These are phyloP conservation scores for Bubo bubo DNA, from an alignment of 2,113 vertebrate genomes.

Conservation along the genomic window DNA sequence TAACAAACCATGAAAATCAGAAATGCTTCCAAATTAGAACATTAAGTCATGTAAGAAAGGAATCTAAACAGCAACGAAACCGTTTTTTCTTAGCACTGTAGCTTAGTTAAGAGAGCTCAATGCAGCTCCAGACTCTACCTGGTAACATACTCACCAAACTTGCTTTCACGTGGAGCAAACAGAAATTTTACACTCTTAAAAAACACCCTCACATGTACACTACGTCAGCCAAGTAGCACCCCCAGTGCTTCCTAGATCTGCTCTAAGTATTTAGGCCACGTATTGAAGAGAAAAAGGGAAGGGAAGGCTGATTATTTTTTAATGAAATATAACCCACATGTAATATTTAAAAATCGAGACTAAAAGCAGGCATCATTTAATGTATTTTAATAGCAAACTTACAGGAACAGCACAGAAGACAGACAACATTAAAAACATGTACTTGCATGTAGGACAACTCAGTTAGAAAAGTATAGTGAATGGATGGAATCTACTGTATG, in stretches of 20 bases:
- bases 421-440: constrained; percentile 87
- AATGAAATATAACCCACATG: neutral
- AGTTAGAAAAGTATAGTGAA: constrained; percentile 85
- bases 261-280: neutral
- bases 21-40: neutral
- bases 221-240: neutral
- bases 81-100: neutral
- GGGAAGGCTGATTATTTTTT: neutral
- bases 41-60: neutral
- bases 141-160: neutral
- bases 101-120: neutral
- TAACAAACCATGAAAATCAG: neutral
- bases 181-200: neutral
- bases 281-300: neutral
- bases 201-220: neutral
- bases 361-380: constrained; percentile 78
- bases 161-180: neutral
- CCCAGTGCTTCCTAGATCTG: neutral
- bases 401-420: constrained; percentile 88
- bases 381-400: constrained; percentile 90
- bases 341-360: constrained; percentile 68
- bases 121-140: neutral
- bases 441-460: constrained; percentile 84
- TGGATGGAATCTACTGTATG: constrained; percentile 82
- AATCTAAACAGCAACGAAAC: neutral